These are phyloP conservation scores for Virgularia gustaviana DNA, from an alignment of 92 coral and sea anemone genomes.

Conservation along the genomic window DNA sequence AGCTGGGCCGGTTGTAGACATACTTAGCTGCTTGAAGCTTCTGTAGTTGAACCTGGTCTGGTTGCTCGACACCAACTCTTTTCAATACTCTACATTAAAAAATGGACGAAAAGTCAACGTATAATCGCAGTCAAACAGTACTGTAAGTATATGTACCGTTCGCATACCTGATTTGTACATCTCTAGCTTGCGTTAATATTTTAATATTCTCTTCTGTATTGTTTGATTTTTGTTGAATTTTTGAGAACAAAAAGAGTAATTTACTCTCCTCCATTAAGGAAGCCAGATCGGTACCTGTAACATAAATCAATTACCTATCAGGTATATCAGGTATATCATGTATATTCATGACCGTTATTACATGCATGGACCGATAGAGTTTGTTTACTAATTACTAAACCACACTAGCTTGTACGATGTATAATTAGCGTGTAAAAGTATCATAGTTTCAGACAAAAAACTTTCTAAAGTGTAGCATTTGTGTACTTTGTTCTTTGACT, in stretches of 20 bases:
- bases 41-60: constrained; percentile 80
- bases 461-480: no score
- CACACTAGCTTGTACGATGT: no score
- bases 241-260: constrained; percentile 70
- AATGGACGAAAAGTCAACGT: background rate
- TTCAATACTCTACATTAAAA: constrained; percentile 66
- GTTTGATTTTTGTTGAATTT: constrained; percentile 75
- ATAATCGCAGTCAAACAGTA: background rate
- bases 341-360: no score
- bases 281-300: constrained; percentile 78
- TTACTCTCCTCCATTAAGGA: constrained; percentile 87
- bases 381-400: no score
- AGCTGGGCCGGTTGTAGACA: no score
- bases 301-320: background rate
- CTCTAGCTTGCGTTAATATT: constrained; percentile 74
- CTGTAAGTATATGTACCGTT: no score
- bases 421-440: no score
- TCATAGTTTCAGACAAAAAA: no score
- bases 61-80: constrained; percentile 92
- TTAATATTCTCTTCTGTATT: constrained; percentile 76
- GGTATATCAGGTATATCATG: no score
- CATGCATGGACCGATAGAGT: no score
- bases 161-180: constrained; percentile 83
- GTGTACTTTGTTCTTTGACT: no score
- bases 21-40: constrained; percentile 91